These are phyloP conservation scores for Drosophila eugracilis DNA, from an alignment of 1,140 invertebrate species.

Conservation along the genomic window DNA sequence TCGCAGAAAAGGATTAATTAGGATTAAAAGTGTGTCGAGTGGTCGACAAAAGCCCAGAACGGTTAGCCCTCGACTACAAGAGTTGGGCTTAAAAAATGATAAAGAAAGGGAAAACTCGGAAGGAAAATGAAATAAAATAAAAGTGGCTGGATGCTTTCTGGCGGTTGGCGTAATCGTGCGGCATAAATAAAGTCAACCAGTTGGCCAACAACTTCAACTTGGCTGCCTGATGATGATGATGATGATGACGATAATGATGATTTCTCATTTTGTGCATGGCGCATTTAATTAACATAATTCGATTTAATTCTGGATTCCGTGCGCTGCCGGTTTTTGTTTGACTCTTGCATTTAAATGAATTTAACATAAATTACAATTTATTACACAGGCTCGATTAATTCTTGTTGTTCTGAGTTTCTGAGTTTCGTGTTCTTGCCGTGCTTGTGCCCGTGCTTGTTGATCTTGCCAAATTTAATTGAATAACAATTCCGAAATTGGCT, in stretches of 20 bases:
- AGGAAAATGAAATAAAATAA: slow-evolving; percentile 23
- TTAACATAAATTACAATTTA: slow-evolving; percentile 61
- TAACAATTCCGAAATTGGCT: slow-evolving; percentile 30
- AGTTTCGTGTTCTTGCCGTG: slow-evolving; percentile 2
- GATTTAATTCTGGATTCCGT: slow-evolving; percentile 38
- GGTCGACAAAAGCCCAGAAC: slow-evolving; percentile 27
- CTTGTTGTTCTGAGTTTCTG: slow-evolving; percentile 1
- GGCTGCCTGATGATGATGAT: slow-evolving; percentile 20
- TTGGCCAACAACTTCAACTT: slow-evolving; percentile 59
- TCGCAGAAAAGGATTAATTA: slow-evolving; percentile 62
- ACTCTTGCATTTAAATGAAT: slow-evolving; percentile 50
- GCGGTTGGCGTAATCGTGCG: slow-evolving; percentile 62
- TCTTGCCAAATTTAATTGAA: slow-evolving; percentile 33
- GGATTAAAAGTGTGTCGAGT: slow-evolving; percentile 61
- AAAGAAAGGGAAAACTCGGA: slow-evolving; percentile 3
- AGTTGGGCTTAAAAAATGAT: slow-evolving; percentile 17
- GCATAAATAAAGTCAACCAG: slow-evolving; percentile 68
- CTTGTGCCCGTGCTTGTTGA: slow-evolving; percentile 14
- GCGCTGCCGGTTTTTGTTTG: slow-evolving; percentile 30
- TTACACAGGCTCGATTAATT: slow-evolving; percentile 16
- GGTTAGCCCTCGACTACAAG: slow-evolving; percentile 31
- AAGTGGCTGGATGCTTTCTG: slow-evolving; percentile 28
- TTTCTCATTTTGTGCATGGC: slow-evolving; percentile 44
- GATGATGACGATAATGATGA: slow-evolving; percentile 10
- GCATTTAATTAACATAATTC: slow-evolving; percentile 79